phyloP scores from a whole-genome alignment of 35 echinoderm and acorn worm species.

The Diadema setosum region DNA sequence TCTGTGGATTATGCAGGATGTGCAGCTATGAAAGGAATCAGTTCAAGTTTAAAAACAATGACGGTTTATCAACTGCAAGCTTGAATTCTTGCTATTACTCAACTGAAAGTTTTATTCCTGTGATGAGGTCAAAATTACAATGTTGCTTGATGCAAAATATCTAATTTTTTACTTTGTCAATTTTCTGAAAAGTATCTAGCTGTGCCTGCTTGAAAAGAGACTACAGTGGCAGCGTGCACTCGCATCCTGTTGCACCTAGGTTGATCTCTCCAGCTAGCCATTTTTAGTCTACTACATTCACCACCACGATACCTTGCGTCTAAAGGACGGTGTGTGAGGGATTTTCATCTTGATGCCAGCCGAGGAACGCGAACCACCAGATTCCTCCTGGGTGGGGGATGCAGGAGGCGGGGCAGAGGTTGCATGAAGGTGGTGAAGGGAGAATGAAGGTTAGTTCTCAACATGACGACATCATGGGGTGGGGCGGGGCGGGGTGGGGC shows the following conservation, averaged over 20 bases:
- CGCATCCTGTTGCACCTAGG: background rate
- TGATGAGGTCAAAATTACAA: too few species aligned
- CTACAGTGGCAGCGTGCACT: background rate
- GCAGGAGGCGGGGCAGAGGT: background rate
- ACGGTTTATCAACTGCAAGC: too few species aligned
- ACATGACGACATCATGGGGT: background rate
- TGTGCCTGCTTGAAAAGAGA: background rate
- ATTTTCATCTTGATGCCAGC: conserved; percentile 52
- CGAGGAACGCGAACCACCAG: background rate
- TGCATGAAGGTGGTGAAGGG: background rate
- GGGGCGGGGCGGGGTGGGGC: background rate
- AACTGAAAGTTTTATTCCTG: too few species aligned
- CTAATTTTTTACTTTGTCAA: too few species aligned
- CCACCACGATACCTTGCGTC: conserved; percentile 24
- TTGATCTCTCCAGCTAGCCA: background rate
- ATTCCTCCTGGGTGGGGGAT: conserved; percentile 25
- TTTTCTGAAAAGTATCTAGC: too few species aligned
- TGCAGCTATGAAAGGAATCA: too few species aligned
- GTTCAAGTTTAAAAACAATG: too few species aligned
- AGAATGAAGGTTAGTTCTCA: background rate
- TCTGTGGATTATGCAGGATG: too few species aligned
- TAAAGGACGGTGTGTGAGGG: conserved; percentile 66
- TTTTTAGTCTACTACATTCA: background rate
- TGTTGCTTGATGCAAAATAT: too few species aligned
- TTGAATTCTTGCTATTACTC: too few species aligned